A percentile compares a stretch with the other conserved stretches of the same genome.
These are phyloP conservation scores for Sebastes taczanowskii DNA, from an alignment of 2,797 vertebrate species.

Conservation along the genomic window DNA sequence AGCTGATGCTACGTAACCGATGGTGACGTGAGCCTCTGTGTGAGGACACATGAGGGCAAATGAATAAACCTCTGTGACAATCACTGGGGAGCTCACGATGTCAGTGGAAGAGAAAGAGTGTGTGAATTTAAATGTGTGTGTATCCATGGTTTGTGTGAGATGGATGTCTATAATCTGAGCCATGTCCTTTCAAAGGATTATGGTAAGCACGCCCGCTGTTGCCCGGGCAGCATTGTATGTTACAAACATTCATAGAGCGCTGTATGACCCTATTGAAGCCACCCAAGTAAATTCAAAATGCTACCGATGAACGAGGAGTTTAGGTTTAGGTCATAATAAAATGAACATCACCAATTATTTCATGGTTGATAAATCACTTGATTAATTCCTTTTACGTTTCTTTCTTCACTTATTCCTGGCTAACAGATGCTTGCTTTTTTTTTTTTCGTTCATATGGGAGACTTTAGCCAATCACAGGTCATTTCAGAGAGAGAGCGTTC, in stretches of 20 bases:
- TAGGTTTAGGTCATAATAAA: not conserved
- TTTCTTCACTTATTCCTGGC: not conserved
- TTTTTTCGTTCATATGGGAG: not conserved
- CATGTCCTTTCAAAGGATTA: slow-evolving; percentile 46
- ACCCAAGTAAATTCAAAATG: not conserved
- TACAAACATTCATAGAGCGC: slow-evolving; percentile 22
- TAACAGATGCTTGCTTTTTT: not conserved
- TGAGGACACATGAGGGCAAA: not conserved
- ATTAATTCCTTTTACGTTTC: not conserved
- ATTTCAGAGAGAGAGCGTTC: too few species aligned
- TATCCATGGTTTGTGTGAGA: not conserved
- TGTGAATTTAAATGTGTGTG: not conserved
- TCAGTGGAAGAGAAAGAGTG: not conserved
- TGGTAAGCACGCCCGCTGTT: slow-evolving; percentile 12
- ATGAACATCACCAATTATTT: not conserved
- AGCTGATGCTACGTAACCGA: not conserved
- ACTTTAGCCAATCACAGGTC: too few species aligned
- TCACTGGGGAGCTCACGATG: not conserved
- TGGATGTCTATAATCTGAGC: slow-evolving; percentile 41
- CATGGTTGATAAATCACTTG: not conserved
- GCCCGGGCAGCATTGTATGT: slow-evolving; percentile 19
- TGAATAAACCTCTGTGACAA: not conserved
- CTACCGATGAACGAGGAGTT: not conserved
- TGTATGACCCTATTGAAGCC: slow-evolving; percentile 16
- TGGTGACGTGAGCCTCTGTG: not conserved